Evolutionary conservation across 2,888 invertebrate genomes (phyloP).

Genomic region (Prosopocoilus inquinatus): DNA sequence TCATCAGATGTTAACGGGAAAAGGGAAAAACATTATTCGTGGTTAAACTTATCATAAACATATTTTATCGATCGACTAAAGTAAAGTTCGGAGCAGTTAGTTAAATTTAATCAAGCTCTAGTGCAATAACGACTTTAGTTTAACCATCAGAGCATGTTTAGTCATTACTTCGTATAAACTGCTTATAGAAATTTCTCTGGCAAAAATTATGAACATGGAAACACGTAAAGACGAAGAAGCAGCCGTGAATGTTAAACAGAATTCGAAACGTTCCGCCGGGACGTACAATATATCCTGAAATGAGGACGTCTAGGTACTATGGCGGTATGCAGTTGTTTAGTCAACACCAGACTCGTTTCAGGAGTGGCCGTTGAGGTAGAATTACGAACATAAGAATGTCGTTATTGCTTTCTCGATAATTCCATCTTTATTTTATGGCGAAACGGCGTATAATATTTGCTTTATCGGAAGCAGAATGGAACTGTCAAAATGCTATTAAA

Average conservation of each 20-base stretch:
- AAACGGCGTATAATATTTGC: background rate
- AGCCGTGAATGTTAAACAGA: conserved; percentile 23
- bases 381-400: conserved; percentile 22
- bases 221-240: conserved; percentile 5
- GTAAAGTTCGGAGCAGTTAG: too few species aligned
- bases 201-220: too few species aligned
- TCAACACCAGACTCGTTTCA: conserved; percentile 25
- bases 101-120: too few species aligned
- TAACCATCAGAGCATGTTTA: too few species aligned
- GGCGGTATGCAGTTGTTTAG: conserved; percentile 26
- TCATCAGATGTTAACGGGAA: too few species aligned
- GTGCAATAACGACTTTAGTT: too few species aligned
- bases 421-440: conserved; percentile 18
- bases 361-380: conserved; percentile 24
- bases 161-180: too few species aligned
- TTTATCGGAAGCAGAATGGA: background rate
- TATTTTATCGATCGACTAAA: too few species aligned
- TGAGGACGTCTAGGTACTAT: conserved; percentile 23
- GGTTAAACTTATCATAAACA: too few species aligned
- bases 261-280: conserved; percentile 25
- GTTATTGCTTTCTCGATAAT: conserved; percentile 21
- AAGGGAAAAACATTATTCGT: too few species aligned
- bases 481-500: too few species aligned
- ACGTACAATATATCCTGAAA: conserved; percentile 21
- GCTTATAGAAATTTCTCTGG: too few species aligned